Evolutionary conservation across 2,113 vertebrate species (phyloP), one percentile per base, ranked within the genome.

Genomic region (Telmatochromis sp.): DNA sequence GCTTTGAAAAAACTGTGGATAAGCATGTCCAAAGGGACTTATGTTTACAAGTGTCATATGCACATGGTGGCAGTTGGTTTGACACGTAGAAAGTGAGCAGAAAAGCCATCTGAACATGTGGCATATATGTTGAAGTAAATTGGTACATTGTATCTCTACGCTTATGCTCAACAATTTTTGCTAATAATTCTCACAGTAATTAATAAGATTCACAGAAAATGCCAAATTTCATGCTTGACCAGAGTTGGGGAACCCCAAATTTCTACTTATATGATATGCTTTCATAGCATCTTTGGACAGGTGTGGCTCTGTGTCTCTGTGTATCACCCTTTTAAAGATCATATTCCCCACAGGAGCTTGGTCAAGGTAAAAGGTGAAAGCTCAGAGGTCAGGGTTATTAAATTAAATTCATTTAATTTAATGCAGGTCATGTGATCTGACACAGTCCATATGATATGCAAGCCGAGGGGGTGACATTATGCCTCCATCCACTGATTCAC

Each of bases 311-410:
- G 33, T 55, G 33, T 28, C 9, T 63, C n/a, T 86, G 80, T 84
- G 63, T 81, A 73, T 85, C n/a, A 37, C 26, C 10, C 23, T 49
- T 78, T 78, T 33, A 78, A 78, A 33, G 47, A n/a, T 78, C 5
- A 51, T 51, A 31, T 75, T 84, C 58, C 37, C 84, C 75, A 75
- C 54, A 42, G 86, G 68, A 84, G 70, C 79, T n/a, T 89, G 86
- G 33, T 40, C 85, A 87, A 89, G 80, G 89, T 90, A 85, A 86
- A 55, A 88, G 88, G 84, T 91, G 83, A 92, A 80, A 65, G 82
- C 51, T 85, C 84, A 90, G 15, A 9, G 57, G 68, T 87, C 54
- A 84, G n/a, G 42, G 28, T n/a, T 26, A 40, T 53, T 35, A 28
- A 23, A 28, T 21, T 17, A 17, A 53, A 37, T 81, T 54, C 4